Evolutionary conservation across 2,113 vertebrate species (phyloP).

Genomic region (Panthera tigris): DNA sequence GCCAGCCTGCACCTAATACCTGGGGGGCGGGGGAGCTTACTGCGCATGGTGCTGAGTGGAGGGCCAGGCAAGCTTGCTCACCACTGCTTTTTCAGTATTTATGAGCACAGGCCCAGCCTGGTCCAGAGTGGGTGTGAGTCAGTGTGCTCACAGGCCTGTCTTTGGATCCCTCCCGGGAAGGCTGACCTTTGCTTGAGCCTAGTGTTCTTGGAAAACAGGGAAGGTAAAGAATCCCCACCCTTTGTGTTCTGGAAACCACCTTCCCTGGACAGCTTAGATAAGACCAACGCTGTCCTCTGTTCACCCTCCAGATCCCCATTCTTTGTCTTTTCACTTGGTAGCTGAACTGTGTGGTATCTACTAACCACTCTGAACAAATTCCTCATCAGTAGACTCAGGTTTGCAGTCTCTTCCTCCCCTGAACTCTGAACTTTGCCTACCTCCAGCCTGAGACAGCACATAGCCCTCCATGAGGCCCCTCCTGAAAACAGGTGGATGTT

Average conservation of each 20-base stretch:
- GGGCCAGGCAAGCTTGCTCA: not conserved
- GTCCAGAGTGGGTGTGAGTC: not conserved
- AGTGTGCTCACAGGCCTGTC: not conserved
- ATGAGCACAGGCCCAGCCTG: not conserved
- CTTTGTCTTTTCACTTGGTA: not conserved
- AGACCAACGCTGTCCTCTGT: not conserved
- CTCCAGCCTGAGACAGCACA: not conserved
- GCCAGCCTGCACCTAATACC: not conserved
- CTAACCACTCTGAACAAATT: not conserved
- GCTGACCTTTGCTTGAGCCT: not conserved
- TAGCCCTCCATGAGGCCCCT: not conserved
- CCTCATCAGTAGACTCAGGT: not conserved
- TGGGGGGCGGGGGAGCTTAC: not conserved
- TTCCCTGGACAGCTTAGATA: not conserved
- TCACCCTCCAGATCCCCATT: not conserved
- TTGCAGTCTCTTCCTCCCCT: not conserved
- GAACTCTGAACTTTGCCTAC: not conserved
- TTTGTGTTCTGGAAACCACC: not conserved
- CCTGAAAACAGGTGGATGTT: not conserved
- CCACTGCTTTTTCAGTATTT: not conserved
- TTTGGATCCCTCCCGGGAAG: not conserved
- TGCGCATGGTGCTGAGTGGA: rapidly evolving
- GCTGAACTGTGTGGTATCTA: not conserved
- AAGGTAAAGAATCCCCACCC: not conserved
- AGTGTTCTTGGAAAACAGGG: not conserved